Evolutionary conservation across 2,113 vertebrate species (phyloP), one percentile per base, ranked within the genome.

Genomic region (Urocynchramus pylzowi): DNA sequence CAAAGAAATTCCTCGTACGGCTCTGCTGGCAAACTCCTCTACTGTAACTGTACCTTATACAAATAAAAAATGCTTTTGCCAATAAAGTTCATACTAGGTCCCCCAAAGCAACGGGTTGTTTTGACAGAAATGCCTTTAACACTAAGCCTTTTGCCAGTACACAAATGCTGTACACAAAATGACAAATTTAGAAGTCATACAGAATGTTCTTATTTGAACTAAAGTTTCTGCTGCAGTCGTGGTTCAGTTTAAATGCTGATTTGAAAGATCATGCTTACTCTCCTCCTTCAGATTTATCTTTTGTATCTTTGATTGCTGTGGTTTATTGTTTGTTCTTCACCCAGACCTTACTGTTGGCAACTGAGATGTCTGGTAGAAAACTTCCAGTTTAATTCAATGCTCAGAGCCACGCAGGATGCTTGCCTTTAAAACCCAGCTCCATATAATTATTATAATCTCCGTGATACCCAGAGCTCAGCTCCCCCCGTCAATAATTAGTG

Each of bases 41-140:
- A 81, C 95, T 94, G 95, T 92, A 93, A 94, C 92, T 96, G 92
- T 95, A 96, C 93, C 96, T 97, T 94, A 63, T 73, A 95, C 94
- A 93, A 97, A 95, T 94, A 97, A 97, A 96, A 95, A 96, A 88
- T 84, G 88, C 86, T 97, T 97, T 90, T 96, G 96, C 93, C 95
- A 96, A 89, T 97, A 89, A 96, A 96, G 94, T 96, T 97, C 95
- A 96, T 95, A 27, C 91, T 69, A 91, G 96, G 96, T 97, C 96
- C 96, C 92, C 95, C 93, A 93, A 94, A 96, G 90, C 95, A 97
- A 94, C 61, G 94, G 92, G 76, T 96, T 96, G 95, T 95, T 97
- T 94, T 94, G 96, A 95, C 96, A 97, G 96, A 92, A 96, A 89
- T 95, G 96, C 95, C 93, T 97, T 94, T 96, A 96, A 96, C 96